A percentile compares a stretch with the other conserved stretches of the same genome.
These are phyloP conservation scores for Drosophila setosimentum DNA, from an alignment of 2,888 invertebrate genomes.

Conservation along the genomic window DNA sequence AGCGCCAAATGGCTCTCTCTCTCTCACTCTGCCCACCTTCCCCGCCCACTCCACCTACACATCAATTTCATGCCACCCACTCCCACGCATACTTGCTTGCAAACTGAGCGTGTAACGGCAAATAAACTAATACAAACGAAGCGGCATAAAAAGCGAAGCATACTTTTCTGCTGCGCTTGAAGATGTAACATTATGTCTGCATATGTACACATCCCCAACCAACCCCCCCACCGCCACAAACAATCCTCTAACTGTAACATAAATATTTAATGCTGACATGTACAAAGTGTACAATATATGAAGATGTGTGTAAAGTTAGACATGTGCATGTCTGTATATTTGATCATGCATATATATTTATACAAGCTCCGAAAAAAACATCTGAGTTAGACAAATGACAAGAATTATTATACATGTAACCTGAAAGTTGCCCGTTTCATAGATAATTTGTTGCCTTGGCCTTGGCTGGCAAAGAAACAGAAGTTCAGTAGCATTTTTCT, in stretches of 20 bases:
- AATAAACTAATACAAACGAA: slow-evolving; percentile 72
- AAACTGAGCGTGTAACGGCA: slow-evolving; percentile 79
- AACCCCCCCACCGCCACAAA: neutral
- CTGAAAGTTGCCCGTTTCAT: slow-evolving; percentile 51
- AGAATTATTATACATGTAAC: slow-evolving; percentile 69
- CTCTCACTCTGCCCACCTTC: slow-evolving; percentile 1
- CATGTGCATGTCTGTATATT: slow-evolving; percentile 27
- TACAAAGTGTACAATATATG: slow-evolving; percentile 70
- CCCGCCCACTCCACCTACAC: neutral
- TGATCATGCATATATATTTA: neutral
- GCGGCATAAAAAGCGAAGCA: slow-evolving; percentile 66
- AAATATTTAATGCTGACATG: slow-evolving; percentile 80
- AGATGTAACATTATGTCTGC: slow-evolving; percentile 62
- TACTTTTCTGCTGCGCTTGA: slow-evolving; percentile 65
- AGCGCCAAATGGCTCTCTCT: slow-evolving; percentile 68
- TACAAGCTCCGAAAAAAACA: slow-evolving; percentile 57
- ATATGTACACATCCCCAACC: slow-evolving; percentile 13
- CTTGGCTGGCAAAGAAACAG: slow-evolving; percentile 7
- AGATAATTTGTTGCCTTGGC: slow-evolving; percentile 30
- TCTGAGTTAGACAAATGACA: slow-evolving; percentile 58
- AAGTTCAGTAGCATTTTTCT: neutral
- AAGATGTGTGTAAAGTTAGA: slow-evolving; percentile 31
- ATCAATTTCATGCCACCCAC: neutral
- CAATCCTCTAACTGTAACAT: slow-evolving; percentile 53
- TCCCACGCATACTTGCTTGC: slow-evolving; percentile 11